Conservation (phyloP, 1,140 invertebrate species). For the Musca domestica region DNA sequence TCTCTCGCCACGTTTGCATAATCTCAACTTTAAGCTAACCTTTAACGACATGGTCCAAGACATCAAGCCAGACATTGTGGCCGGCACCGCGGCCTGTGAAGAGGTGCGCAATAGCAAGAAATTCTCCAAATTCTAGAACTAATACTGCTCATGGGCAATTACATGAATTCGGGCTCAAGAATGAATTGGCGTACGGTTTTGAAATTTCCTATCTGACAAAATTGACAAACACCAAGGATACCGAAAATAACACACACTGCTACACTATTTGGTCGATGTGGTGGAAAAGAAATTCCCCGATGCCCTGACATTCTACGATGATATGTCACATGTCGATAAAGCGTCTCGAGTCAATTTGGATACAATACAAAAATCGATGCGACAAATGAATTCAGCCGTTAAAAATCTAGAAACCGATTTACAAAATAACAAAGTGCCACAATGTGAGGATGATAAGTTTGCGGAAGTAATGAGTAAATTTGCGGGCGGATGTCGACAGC, state of each 20-base stretch:
- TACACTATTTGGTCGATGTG: conserved; percentile 89
- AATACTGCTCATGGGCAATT: conserved; percentile 88
- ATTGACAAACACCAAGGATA: conserved; percentile 90
- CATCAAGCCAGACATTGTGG: conserved; percentile 93
- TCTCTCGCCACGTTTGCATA: conserved; percentile 80
- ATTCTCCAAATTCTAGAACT: conserved; percentile 87
- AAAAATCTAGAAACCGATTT: conserved; percentile 86
- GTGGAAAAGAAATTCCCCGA: conserved; percentile 88
- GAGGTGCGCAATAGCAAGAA: conserved; percentile 88
- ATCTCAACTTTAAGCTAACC: conserved; percentile 80
- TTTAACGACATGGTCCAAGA: conserved; percentile 77
- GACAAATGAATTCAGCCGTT: conserved; percentile 83
- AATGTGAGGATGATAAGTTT: conserved; percentile 80
- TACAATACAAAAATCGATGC: conserved; percentile 78
- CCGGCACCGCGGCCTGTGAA: conserved; percentile 92
- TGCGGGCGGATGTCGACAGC: conserved; percentile 75
- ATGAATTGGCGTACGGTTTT: conserved; percentile 92
- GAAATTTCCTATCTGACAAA: conserved; percentile 96
- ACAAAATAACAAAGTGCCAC: conserved; percentile 73
- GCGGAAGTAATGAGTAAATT: conserved; percentile 79
- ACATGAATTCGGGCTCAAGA: conserved; percentile 94
- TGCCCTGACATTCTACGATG: conserved; percentile 77
- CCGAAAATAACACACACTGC: conserved; percentile 86
- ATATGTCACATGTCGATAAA: conserved; percentile 81
- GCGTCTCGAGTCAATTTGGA: conserved; percentile 84